phyloP scores from a whole-genome alignment of 2,797 vertebrate genomes.

The Melanogrammus aeglefinus region DNA sequence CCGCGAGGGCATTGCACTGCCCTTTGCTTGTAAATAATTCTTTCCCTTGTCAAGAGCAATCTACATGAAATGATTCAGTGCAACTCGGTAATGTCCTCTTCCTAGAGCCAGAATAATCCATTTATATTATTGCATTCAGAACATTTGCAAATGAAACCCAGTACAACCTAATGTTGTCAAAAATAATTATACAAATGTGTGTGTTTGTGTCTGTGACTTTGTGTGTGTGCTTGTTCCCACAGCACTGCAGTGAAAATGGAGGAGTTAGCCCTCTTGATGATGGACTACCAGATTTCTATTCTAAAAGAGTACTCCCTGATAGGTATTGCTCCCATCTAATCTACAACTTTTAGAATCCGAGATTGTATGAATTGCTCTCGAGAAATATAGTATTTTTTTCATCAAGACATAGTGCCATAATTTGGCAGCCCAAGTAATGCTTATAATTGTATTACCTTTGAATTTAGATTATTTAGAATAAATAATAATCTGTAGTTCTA shows the following conservation, averaged over 20 bases:
- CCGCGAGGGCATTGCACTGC: background rate
- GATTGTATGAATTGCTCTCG: background rate
- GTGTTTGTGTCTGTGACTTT: background rate
- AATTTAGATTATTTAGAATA: conserved; percentile 16
- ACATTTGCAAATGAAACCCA: conserved; percentile 47
- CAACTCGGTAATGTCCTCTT: conserved; percentile 46
- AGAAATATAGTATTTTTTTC: background rate
- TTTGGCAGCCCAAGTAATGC: conserved; percentile 19
- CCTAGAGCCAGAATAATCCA: conserved; percentile 37
- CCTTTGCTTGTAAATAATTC: conserved; percentile 26
- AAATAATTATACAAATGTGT: background rate
- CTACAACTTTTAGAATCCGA: background rate
- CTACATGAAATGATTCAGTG: conserved; percentile 43
- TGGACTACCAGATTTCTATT: conserved; percentile 84
- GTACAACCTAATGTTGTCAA: conserved; percentile 21
- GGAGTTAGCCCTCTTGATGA: conserved; percentile 79
- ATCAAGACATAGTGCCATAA: background rate
- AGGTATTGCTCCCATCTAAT: conserved; percentile 52
- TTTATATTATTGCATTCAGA: conserved; percentile 49
- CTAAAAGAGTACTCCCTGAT: conserved; percentile 80
- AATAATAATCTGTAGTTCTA: conserved; percentile 21
- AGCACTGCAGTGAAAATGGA: conserved; percentile 78
- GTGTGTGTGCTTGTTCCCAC: conserved; percentile 25
- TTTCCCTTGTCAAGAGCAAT: conserved; percentile 39
- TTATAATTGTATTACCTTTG: conserved; percentile 44